Percentiles rank a stretch among this genome's conserved stretches.
phyloP scores from a whole-genome alignment of 2,113 vertebrate species.

The Xenus cinereus region DNA sequence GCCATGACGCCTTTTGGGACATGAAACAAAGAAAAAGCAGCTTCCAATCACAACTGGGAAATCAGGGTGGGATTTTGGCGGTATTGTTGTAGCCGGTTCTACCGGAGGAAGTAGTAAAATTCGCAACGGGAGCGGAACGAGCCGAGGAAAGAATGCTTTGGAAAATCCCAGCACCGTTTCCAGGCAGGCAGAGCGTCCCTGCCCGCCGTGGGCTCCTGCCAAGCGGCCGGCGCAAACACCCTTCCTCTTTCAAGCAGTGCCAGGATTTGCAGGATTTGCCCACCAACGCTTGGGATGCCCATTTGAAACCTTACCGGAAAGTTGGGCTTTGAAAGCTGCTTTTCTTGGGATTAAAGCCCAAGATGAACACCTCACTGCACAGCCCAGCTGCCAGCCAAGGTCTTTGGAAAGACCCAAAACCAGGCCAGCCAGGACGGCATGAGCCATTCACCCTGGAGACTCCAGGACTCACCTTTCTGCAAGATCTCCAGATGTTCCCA shows the following conservation, averaged over 20 bases:
- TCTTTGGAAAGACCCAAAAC: neutral
- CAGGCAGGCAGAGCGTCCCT: neutral
- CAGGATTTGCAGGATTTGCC: neutral
- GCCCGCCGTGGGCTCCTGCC: neutral
- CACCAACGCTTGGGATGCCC: neutral
- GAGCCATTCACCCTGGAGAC: neutral
- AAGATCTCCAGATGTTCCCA: conserved; percentile 99
- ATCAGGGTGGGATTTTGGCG: neutral
- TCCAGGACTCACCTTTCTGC: conserved; percentile 88
- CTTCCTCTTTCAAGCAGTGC: neutral
- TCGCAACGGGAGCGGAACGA: neutral
- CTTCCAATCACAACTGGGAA: neutral
- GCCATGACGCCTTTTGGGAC: neutral
- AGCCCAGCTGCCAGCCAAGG: neutral
- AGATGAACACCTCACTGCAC: neutral
- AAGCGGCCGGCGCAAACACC: neutral
- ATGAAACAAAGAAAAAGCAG: neutral
- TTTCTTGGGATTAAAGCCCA: neutral
- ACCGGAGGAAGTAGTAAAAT: conserved; percentile 14
- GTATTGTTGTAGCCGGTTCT: neutral
- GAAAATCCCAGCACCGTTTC: conserved; percentile 29
- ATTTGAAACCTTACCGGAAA: neutral
- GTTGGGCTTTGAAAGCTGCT: neutral
- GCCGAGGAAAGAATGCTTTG: conserved; percentile 2
- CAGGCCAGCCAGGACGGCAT: fast-evolving